Evolutionary conservation across 2,888 invertebrate genomes (phyloP).

Genomic region (Colostygia pectinataria): DNA sequence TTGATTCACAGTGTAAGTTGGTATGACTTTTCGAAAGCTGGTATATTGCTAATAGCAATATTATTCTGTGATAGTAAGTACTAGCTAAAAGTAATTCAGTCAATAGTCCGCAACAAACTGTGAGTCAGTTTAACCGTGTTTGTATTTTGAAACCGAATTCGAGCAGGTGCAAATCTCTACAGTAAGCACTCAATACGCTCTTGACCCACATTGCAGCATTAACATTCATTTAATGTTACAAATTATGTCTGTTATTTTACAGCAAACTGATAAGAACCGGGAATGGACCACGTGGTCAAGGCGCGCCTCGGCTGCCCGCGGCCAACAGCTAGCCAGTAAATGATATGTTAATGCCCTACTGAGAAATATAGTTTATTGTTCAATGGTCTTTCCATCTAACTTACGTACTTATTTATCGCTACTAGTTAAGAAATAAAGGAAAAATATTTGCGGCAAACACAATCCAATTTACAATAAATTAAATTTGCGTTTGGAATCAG

Average conservation of each 20-base stretch:
- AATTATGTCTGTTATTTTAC: conserved; percentile 36
- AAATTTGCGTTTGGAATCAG: too few relatives aligned
- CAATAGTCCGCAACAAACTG: background rate
- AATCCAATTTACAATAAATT: too few relatives aligned
- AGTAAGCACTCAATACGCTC: conserved; percentile 20
- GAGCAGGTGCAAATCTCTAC: conserved; percentile 24
- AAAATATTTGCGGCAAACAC: background rate
- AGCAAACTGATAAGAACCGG: conserved; percentile 29
- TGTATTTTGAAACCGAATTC: conserved; percentile 25
- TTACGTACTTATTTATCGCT: conserved; percentile 33
- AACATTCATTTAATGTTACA: conserved; percentile 32
- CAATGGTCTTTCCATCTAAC: conserved; percentile 35
- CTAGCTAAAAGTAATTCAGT: background rate
- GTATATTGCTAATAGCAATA: too few relatives aligned
- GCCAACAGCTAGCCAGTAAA: conserved; percentile 50
- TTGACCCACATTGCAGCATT: conserved; percentile 33
- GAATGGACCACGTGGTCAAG: conserved; percentile 38
- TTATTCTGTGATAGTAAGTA: background rate
- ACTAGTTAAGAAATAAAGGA: background rate
- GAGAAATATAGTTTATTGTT: conserved; percentile 69
- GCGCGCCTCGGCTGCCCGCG: conserved; percentile 43
- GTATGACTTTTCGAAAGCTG: too few relatives aligned
- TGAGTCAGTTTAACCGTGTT: conserved; percentile 22
- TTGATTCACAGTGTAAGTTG: too few relatives aligned
- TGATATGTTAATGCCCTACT: conserved; percentile 72